These are phyloP conservation scores for Chorisops tibialis DNA, from an alignment of 2,888 invertebrate species.

Conservation along the genomic window DNA sequence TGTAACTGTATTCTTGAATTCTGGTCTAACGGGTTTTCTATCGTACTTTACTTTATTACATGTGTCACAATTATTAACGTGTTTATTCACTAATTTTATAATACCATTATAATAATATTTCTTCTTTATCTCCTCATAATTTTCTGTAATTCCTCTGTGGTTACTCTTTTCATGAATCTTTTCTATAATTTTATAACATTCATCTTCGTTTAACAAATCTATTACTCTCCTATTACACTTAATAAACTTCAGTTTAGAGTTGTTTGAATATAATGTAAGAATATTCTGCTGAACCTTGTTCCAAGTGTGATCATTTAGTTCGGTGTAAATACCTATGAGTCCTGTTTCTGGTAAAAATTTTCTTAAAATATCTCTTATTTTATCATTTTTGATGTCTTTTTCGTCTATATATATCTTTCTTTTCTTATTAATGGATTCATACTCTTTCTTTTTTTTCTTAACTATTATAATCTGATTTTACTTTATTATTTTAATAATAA, in stretches of 20 bases:
- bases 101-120: no score
- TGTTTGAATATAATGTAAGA: slow-evolving; percentile 4
- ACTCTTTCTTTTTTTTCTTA: neutral
- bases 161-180: no score
- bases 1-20: no score
- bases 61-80: no score
- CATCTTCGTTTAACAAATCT: slow-evolving; percentile 2
- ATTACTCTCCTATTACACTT: slow-evolving; percentile 11
- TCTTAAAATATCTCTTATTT: slow-evolving; percentile 5
- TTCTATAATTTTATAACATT: neutral
- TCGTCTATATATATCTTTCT: slow-evolving; percentile 11
- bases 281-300: neutral
- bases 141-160: no score
- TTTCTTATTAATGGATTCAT: neutral
- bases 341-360: slow-evolving; percentile 7
- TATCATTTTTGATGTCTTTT: neutral
- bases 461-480: slow-evolving; percentile 13
- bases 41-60: no score
- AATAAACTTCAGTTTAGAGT: slow-evolving; percentile 16
- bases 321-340: neutral
- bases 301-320: neutral
- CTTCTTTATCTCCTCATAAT: no score
- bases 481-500: no score
- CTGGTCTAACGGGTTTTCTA: no score
- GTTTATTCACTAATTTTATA: no score